Percentiles rank a stretch among this genome's conserved stretches.
These are phyloP conservation scores for Galaxias olidus DNA, from an alignment of 2,797 vertebrate species.

Conservation along the genomic window DNA sequence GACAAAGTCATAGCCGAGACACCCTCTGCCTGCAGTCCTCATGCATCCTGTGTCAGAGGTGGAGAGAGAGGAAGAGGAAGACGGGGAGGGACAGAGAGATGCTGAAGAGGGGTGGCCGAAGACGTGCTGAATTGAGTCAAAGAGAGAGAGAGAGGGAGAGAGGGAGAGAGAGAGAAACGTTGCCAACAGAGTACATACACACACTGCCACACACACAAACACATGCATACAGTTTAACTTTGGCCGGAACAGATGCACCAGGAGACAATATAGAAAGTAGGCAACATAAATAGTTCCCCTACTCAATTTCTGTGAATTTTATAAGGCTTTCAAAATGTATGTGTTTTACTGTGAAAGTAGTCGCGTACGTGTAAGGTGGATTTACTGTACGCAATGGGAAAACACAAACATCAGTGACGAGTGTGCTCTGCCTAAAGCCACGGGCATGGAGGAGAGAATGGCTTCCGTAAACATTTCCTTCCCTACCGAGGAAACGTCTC, in stretches of 20 bases:
- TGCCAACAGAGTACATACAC: slow-evolving; percentile 29
- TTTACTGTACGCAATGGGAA: too few species aligned
- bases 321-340: too few species aligned
- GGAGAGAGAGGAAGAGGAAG: not conserved
- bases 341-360: too few species aligned
- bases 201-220: slow-evolving; percentile 15
- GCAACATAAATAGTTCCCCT: not conserved
- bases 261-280: not conserved
- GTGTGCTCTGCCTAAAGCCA: not conserved
- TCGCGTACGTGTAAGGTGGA: too few species aligned
- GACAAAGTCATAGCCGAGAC: slow-evolving; percentile 40
- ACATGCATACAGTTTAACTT: not conserved
- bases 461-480: too few species aligned
- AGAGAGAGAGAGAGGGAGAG: not conserved
- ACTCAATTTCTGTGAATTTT: too few species aligned
- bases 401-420: too few species aligned
- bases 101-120: too few species aligned
- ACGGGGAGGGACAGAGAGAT: slow-evolving; percentile 7
- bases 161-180: slow-evolving; percentile 13
- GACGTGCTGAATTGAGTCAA: not conserved
- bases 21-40: slow-evolving; percentile 54
- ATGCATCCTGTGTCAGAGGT: slow-evolving; percentile 26
- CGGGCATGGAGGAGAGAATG: too few species aligned
- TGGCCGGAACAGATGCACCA: not conserved
- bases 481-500: too few species aligned